Evolutionary conservation across 2,797 vertebrate genomes (phyloP).

Genomic region (Diplodus puntazzo): DNA sequence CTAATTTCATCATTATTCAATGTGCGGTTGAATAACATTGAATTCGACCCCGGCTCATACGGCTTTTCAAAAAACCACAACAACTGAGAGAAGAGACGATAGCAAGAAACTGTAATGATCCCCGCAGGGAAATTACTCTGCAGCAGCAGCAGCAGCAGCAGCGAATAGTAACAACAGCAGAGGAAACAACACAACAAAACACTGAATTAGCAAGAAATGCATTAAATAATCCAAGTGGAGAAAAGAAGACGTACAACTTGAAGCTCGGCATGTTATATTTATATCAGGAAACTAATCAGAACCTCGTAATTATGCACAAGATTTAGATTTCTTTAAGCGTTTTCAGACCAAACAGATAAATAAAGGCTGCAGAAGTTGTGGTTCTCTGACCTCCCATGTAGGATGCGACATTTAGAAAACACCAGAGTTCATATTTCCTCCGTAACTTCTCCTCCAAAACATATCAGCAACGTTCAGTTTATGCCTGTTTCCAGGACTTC

Average conservation of each 20-base stretch:
- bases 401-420: neutral
- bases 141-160: constrained; percentile 9
- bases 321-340: neutral
- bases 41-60: neutral
- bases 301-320: neutral
- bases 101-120: constrained; percentile 30
- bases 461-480: constrained; percentile 25
- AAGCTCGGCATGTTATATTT: neutral
- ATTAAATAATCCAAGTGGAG: neutral
- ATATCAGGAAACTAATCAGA: constrained; percentile 3
- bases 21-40: constrained; percentile 31
- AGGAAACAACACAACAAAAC: neutral
- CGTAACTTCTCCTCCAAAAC: neutral
- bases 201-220: neutral
- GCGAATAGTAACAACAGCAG: constrained; percentile 4
- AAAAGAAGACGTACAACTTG: neutral
- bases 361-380: neutral
- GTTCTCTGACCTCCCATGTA: neutral
- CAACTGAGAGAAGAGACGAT: constrained; percentile 21
- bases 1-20: constrained; percentile 23
- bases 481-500: constrained; percentile 54
- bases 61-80: constrained; percentile 8
- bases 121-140: constrained; percentile 31
- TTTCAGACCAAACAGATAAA: neutral
- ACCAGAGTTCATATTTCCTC: constrained; percentile 4